Percentiles rank a stretch among this genome's conserved stretches.
phyloP scores from a whole-genome alignment of 2,888 invertebrate genomes.

The Acronicta psi region DNA sequence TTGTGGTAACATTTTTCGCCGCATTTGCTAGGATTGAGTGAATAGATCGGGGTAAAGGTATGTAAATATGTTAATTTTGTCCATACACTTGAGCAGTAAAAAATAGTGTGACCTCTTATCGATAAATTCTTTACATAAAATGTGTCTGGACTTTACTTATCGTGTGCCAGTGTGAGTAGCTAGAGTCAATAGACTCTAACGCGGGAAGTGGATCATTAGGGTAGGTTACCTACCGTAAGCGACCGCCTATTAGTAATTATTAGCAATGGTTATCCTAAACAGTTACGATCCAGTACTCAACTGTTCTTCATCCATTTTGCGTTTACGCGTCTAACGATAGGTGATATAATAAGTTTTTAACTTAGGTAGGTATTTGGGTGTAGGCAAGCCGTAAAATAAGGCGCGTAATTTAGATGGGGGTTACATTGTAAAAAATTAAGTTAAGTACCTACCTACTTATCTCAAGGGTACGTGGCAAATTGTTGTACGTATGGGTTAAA shows the following conservation, averaged over 20 bases:
- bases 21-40: constrained; percentile 18
- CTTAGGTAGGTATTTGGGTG: no score
- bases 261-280: constrained; percentile 38
- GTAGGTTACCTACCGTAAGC: constrained; percentile 41
- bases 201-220: constrained; percentile 41
- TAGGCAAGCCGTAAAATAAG: no score
- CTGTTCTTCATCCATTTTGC: constrained; percentile 30
- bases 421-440: no score
- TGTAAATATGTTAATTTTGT: no score
- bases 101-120: background rate
- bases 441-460: no score
- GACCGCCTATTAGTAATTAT: constrained; percentile 36
- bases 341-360: no score
- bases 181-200: constrained; percentile 42
- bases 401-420: no score
- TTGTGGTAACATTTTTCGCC: constrained; percentile 42
- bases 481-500: no score
- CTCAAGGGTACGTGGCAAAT: no score
- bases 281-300: constrained; percentile 32
- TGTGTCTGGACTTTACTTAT: constrained; percentile 8
- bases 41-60: constrained; percentile 2
- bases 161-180: constrained; percentile 9
- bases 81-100: no score
- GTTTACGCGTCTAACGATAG: no score
- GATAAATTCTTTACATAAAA: constrained; percentile 2